A percentile compares a stretch with the other conserved stretches of the same genome.
These are phyloP conservation scores for Lycodopsis pacificus DNA, from an alignment of 2,797 vertebrate genomes.

Conservation along the genomic window DNA sequence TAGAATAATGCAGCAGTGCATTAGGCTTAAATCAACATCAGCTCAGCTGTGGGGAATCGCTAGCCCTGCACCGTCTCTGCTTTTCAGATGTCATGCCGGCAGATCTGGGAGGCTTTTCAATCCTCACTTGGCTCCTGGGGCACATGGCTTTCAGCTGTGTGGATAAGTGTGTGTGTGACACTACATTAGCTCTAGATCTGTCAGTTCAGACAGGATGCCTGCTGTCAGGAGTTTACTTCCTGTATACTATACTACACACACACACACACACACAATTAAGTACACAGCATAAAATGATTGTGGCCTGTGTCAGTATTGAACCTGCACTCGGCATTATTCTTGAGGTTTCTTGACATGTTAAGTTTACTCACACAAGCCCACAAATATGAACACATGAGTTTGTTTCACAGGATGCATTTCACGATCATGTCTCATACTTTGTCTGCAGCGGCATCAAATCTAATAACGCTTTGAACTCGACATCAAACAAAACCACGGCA, in stretches of 20 bases:
- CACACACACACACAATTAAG: slow-evolving; percentile 18
- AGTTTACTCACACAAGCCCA: slow-evolving; percentile 13
- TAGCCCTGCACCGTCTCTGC: slow-evolving; percentile 34
- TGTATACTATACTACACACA: slow-evolving; percentile 3
- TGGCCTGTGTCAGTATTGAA: slow-evolving; percentile 8
- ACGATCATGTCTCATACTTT: slow-evolving; percentile 40
- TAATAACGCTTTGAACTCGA: slow-evolving; percentile 64
- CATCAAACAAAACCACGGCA: slow-evolving; percentile 65
- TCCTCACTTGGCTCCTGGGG: slow-evolving; percentile 61
- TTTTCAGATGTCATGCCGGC: slow-evolving; percentile 59
- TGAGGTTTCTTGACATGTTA: slow-evolving; percentile 21
- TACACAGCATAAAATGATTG: slow-evolving; percentile 7
- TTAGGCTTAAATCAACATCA: slow-evolving; percentile 64
- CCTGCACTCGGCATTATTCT: slow-evolving; percentile 5
- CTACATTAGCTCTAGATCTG: slow-evolving; percentile 72
- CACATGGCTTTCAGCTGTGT: slow-evolving; percentile 65
- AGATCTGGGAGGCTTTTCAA: slow-evolving; percentile 69
- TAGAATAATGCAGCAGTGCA: slow-evolving; percentile 57
- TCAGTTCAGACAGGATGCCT: slow-evolving; percentile 70
- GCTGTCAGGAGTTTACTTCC: slow-evolving; percentile 53
- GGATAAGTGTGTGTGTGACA: slow-evolving; percentile 41
- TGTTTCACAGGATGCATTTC: slow-evolving; percentile 28
- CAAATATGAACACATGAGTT: slow-evolving; percentile 9
- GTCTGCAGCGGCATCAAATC: slow-evolving; percentile 49
- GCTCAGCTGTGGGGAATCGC: slow-evolving; percentile 46